phyloP scores from a whole-genome alignment of 2,113 vertebrate genomes.

The Phaetusa simplex region DNA sequence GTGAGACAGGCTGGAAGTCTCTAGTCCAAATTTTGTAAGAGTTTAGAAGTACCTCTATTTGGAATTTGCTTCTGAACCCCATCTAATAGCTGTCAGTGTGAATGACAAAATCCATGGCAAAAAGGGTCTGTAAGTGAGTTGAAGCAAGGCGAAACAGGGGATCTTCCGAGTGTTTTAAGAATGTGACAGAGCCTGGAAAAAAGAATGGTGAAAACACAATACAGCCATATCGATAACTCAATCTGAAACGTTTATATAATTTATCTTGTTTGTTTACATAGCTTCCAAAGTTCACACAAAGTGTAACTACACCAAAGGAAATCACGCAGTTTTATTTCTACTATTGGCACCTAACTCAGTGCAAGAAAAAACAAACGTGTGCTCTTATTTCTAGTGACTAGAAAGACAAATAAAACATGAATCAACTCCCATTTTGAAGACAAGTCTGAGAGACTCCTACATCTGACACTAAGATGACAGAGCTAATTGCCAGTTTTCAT shows the following conservation, averaged over 20 bases:
- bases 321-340: neutral
- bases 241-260: neutral
- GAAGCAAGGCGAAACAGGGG: neutral
- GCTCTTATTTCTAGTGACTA: neutral
- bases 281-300: neutral
- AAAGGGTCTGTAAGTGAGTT: neutral
- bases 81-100: neutral
- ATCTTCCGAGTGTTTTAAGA: neutral
- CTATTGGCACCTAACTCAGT: neutral
- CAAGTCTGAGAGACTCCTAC: neutral
- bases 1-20: neutral
- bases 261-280: neutral
- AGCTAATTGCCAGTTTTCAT: neutral
- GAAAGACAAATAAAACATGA: neutral
- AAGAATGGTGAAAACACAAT: neutral
- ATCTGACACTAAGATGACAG: neutral
- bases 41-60: neutral
- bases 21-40: neutral
- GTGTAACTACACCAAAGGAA: neutral
- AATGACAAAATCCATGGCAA: neutral
- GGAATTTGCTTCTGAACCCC: neutral
- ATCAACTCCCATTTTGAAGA: neutral
- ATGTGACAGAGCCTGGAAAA: neutral
- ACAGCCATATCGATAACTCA: neutral
- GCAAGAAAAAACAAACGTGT: neutral